Base-by-base conservation (phyloP, 2,797 vertebrate species). In the Psittacula derbiana region DNA sequence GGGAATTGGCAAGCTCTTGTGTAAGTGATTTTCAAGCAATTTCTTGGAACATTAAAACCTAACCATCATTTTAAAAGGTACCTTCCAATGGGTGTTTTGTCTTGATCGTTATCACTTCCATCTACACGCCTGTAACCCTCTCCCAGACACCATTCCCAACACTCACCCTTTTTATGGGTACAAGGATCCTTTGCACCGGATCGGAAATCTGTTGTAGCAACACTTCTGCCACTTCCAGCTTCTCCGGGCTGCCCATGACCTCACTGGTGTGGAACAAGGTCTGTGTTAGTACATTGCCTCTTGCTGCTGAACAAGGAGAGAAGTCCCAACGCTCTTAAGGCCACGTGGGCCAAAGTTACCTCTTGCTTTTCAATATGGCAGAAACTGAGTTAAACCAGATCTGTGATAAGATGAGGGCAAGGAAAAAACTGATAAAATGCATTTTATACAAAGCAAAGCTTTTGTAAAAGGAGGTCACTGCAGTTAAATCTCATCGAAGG, bases 161-260 rank as follows among this genome's bases (percentile, higher is more conserved):
- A n/a, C 83, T 94, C 82, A 90, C 83, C 90, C 40, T 62, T 31
- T 10, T 25, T 23, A 52, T 0, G 15, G 33, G 4, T 47, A 23
- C 27, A 84, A 93, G 1, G 16, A 18, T 17, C 92, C 78, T 66
- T 88, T 97, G 92, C 94, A 97, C 10, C 7, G 58, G 36, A 57
- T 67, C 60, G 93, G 93, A 47, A 85, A 73, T 5, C 49, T 93
- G 83, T 19, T 62, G 86, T 70, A 67, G 73, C 96, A 95, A 60
- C 89, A 92, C 6, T 92, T 95, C 83, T 87, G 46, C 92, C 86
- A 33, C 0, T 12, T 47, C 86, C 53, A 4, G 74, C 76, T 95
- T 10, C 74, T 93, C 74, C 90, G 62, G 93, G 62, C 66, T 27
- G 70, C 69, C 93, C 94, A 90, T 0, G 50, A 44, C 25, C 71